These are phyloP conservation scores for Phorcus lineatus DNA, from an alignment of 2,888 invertebrate species.

Conservation along the genomic window DNA sequence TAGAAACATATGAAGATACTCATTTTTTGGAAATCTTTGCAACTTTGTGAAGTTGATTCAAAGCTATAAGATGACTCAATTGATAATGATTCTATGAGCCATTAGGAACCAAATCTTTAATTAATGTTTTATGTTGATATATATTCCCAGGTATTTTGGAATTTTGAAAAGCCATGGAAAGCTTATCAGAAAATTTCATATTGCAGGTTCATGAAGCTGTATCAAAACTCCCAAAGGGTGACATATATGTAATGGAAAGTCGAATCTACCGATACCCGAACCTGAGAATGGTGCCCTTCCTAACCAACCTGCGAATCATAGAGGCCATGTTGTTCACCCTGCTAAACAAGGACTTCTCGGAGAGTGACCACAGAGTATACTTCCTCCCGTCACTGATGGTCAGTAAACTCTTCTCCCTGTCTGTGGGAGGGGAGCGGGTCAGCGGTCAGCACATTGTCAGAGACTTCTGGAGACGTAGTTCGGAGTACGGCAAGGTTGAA, in stretches of 20 bases:
- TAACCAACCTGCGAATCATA: conserved; percentile 34
- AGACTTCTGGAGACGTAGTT: conserved; percentile 29
- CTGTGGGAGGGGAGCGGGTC: conserved; percentile 49
- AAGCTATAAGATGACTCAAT: too few species aligned
- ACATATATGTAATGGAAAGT: conserved; percentile 41
- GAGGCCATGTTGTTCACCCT: conserved; percentile 43
- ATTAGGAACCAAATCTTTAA: too few species aligned
- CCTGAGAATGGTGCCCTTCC: conserved; percentile 38
- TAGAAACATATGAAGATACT: too few species aligned
- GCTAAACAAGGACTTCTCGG: conserved; percentile 38
- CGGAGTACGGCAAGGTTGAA: conserved; percentile 21
- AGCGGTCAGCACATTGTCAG: conserved; percentile 48
- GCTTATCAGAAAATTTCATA: background rate
- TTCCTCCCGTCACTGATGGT: conserved; percentile 36
- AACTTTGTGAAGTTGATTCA: too few species aligned
- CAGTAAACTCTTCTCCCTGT: conserved; percentile 42
- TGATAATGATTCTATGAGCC: too few species aligned
- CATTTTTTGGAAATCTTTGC: too few species aligned
- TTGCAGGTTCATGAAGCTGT: conserved; percentile 36
- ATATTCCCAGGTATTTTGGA: background rate
- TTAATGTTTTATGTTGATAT: too few species aligned
- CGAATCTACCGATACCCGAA: conserved; percentile 33
- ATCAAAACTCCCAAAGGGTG: conserved; percentile 35
- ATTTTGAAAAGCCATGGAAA: background rate
- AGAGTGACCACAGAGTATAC: conserved; percentile 36